Base-by-base conservation (phyloP, 2,797 vertebrate genomes). In the Paguma larvata region DNA sequence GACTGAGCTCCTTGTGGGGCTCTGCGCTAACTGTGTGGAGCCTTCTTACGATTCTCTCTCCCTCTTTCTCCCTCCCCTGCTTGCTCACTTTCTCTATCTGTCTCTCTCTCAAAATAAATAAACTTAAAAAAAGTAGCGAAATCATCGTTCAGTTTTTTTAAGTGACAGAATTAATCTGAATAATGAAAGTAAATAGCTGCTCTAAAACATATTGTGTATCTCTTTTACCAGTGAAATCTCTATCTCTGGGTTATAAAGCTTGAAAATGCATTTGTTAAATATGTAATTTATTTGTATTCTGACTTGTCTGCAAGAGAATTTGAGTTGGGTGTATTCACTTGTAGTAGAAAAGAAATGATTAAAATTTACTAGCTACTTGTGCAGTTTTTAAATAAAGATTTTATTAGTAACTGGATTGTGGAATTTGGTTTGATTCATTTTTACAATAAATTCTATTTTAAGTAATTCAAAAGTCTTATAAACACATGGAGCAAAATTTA, bases 261-360 rank as follows among this genome's bases (percentile, higher is more conserved):
- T 91, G 25, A 67, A 93, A 93, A 56, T 67, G 9, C 15, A 65
- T 73, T 91, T 59, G 21, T 95, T 41, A 89, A 4, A 30, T 93
- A 77, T 51, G 18, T 80, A 91, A 68, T 65, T 67, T 90, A 44
- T 83, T 91, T 96, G 63, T 85, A 77, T 94, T 94, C 56, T 93
- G 41, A 79, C 38, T 80, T 48, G 48, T 18, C 16, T 12, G 44
- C 30, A 18, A 94, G 85, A 85, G 56, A 84, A 72, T 79, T 91
- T 84, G 62, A 83, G 8, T 77, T 51, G 87, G 48, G 68, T 2
- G 56, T 73, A 80, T 7, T 92, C 44, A 91, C 9, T 88, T n/a
- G 8, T 14, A 78, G 34, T 53, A 88, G 67, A 77, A 96, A 87
- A 63, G 51, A 80, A 80, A 56, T 89, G 11, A 75, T 89, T 89